Conservation (phyloP, 2,888 invertebrate genomes). For the Cantharis nigra region DNA sequence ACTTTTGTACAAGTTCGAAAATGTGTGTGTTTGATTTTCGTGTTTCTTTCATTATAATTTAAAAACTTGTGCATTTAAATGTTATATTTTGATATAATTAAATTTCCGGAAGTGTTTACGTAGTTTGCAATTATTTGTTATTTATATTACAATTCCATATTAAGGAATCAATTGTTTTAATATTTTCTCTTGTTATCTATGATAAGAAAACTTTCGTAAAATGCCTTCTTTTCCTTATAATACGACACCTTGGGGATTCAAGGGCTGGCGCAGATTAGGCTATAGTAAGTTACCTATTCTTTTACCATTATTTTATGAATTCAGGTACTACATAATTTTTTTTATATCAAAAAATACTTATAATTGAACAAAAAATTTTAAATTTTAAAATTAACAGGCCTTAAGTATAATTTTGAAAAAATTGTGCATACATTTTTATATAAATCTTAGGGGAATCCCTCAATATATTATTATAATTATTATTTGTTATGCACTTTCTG, state of each 20-base stretch:
- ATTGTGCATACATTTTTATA: too few species aligned
- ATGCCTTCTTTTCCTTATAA: not conserved
- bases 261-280: not conserved
- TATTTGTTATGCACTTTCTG: too few species aligned
- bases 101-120: not conserved
- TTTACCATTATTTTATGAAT: not conserved
- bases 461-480: too few species aligned
- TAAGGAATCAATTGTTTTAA: not conserved
- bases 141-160: not conserved
- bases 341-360: too few species aligned
- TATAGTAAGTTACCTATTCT: not conserved
- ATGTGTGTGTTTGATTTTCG: not conserved
- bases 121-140: not conserved
- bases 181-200: not conserved
- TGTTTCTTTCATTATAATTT: not conserved
- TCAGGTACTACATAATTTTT: too few species aligned
- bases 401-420: too few species aligned
- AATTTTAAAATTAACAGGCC: too few species aligned
- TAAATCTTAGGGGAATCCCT: too few species aligned
- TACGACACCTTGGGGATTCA: not conserved
- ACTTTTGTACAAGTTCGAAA: not conserved
- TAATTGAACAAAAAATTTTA: too few species aligned
- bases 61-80: not conserved
- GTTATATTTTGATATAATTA: not conserved
- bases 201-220: not conserved